Base-by-base conservation (phyloP, 2,113 vertebrate genomes). In the Piprites chloris region DNA sequence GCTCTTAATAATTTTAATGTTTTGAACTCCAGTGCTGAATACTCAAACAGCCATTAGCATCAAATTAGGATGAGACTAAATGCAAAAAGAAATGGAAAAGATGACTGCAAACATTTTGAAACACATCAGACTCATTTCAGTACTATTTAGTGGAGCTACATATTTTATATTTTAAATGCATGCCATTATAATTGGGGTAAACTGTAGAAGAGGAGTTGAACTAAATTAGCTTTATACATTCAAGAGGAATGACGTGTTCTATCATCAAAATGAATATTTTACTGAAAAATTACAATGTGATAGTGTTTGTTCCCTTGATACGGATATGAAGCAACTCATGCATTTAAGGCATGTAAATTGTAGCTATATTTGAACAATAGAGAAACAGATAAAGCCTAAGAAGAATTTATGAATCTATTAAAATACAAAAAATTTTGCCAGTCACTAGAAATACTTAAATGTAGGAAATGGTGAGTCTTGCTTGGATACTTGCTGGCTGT, bases 21-120 rank as follows among this genome's bases (percentile, higher is more conserved):
- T 90, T 94, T 76, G 65, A 86, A 95, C 87, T 93, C 77, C 87
- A 89, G 1, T 71, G 50, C 37, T 92, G 86, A 92, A 87, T 77
- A 26, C n/a, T 85, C 18, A 49, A 39, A 74, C 61, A 88, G 66
- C 50, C 80, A 89, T 93, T 90, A 85, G 56, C 86, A 92, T 89
- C 67, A 91, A 91, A 85, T 85, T 91, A 52, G 21, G 74, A 77
- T 1, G 12, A 89, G 41, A 92, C 83, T 58, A 87, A 71, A 87
- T 92, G 39, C 89, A 94, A 76, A 85, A 92, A 91, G 35, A 74
- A 85, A 82, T 59, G 81, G 95, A 93, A 96, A 95, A 85, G 66
- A 74, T 77, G 74, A 74, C 61, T 68, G 14, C n/a, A 73, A 82
- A 81, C 30, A 78, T 72, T 96, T 85, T 82, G 41, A 52, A 90